Base-by-base conservation (phyloP, 2,113 vertebrate species). In the Caloenas nicobarica region DNA sequence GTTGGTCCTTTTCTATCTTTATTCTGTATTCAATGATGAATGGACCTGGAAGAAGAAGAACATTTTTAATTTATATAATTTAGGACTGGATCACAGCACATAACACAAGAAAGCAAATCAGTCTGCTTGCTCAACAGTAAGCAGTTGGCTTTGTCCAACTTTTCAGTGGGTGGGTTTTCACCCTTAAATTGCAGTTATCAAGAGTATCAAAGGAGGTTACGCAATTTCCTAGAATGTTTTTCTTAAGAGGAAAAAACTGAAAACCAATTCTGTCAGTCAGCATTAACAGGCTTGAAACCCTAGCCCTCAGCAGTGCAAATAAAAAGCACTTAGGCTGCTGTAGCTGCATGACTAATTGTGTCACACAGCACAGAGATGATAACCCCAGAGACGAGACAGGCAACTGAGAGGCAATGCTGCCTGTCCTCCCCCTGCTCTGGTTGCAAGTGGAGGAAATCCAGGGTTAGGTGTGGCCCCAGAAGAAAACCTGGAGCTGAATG, bases 171-270 rank as follows among this genome's bases (percentile, higher is more conserved):
- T 62, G 58, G 42, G 54, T 86, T 91, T 95, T 69, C 73, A 96
- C 56, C 82, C 46, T 86, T 91, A 66, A 86, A 88, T 94, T 96
- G 69, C 91, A 78, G 56, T 86, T 90, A 89, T 72, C 73, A 56
- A 62, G 91, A 87, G 57, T 87, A 96, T 92, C 86, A 85, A 87
- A 93, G 70, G 33, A 89, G 66, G 89, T 93, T 91, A 91, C 80
- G 71, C 89, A 96, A 89, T 95, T 91, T 91, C 83, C 58, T 93
- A 88, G 70, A 79, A 89, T 73, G 78, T 80, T 94, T 97, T 95
- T 93, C 78, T 96, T 61, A 40, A 89, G 53, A 92, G 74, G 71
- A 93, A 87, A 96, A 91, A 61, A 11, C 86, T 91, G 36, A 84
- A 95, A 93, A 76, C 23, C 81, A 87, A 36, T 89, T 89, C 89